These are phyloP conservation scores for Saiga tatarica DNA, from an alignment of 2,113 vertebrate genomes.

Conservation along the genomic window DNA sequence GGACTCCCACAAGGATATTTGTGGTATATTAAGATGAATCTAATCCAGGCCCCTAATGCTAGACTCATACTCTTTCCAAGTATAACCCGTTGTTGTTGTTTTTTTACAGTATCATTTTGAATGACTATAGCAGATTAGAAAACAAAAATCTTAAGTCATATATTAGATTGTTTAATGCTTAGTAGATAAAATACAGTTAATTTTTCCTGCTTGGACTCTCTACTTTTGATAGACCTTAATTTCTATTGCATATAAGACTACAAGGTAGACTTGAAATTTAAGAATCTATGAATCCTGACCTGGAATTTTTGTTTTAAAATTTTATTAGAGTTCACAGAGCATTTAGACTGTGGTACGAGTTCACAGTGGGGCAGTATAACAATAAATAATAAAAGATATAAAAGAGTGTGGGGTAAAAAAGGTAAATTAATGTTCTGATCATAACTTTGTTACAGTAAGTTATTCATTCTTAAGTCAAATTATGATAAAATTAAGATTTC, in stretches of 20 bases:
- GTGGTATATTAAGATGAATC: background rate
- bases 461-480: background rate
- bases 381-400: background rate
- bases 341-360: background rate
- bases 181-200: background rate
- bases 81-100: background rate
- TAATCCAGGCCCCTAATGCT: background rate
- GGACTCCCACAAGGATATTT: background rate
- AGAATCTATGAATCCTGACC: background rate
- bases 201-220: background rate
- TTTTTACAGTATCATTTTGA: background rate
- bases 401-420: background rate
- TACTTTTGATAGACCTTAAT: background rate
- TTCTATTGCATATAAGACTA: background rate
- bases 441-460: background rate
- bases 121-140: background rate
- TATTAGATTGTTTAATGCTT: background rate
- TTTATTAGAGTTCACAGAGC: background rate
- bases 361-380: background rate
- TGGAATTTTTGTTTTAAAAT: background rate
- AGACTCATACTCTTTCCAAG: background rate
- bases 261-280: background rate
- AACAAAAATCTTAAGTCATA: background rate
- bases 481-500: background rate
- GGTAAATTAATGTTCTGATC: background rate